Conservation (phyloP, 2,113 vertebrate genomes). For the Gavialis gangeticus region DNA sequence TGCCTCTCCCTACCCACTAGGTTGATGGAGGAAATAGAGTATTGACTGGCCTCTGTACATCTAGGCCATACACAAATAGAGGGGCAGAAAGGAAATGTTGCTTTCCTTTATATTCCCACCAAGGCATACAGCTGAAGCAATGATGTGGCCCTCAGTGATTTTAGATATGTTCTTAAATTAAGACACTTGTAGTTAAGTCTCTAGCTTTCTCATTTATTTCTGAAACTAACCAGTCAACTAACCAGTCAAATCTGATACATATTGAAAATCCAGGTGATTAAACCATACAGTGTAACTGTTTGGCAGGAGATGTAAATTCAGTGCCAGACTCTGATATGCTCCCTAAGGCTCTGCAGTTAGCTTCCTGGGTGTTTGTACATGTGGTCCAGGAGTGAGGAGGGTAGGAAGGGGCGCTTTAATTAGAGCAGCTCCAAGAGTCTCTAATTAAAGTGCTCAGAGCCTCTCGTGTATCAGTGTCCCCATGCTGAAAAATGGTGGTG, state of each 20-base stretch:
- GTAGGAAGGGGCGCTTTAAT: too few species aligned
- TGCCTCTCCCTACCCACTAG: fast-evolving
- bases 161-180: background rate
- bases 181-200: background rate
- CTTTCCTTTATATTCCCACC: background rate
- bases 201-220: background rate
- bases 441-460: too few species aligned
- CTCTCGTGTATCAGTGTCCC: too few species aligned
- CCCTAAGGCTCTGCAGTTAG: too few species aligned
- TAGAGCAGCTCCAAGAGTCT: too few species aligned
- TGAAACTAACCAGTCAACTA: background rate
- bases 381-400: too few species aligned
- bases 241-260: background rate
- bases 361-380: too few species aligned
- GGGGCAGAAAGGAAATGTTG: background rate
- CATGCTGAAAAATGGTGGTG: too few species aligned
- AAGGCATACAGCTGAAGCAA: background rate
- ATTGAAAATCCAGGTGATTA: background rate
- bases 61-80: background rate
- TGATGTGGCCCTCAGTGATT: background rate
- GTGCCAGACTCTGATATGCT: background rate
- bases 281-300: background rate
- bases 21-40: background rate
- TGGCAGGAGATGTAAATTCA: background rate
- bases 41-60: background rate